These are phyloP conservation scores for Umimayanthus kanabou DNA, from an alignment of 92 coral and sea anemone genomes.

Conservation along the genomic window DNA sequence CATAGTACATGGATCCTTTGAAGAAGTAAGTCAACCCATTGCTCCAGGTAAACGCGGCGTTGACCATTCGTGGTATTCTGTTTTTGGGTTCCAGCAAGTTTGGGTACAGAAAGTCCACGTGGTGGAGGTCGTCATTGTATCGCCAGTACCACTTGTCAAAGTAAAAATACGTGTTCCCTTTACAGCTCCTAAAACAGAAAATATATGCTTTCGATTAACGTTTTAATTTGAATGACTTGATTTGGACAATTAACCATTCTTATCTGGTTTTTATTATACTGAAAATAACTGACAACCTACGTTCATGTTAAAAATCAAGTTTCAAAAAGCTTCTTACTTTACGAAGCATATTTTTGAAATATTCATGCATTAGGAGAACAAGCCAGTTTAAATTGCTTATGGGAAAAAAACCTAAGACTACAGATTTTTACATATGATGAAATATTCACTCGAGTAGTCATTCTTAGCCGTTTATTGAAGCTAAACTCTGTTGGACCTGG, in stretches of 20 bases:
- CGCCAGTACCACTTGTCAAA: slow-evolving; percentile 74
- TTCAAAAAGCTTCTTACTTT: no score
- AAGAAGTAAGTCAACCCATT: slow-evolving; percentile 44
- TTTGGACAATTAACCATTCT: background rate
- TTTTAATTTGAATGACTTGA: no score
- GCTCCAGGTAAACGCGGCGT: slow-evolving; percentile 86
- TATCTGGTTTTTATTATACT: background rate
- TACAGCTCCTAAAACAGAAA: slow-evolving; percentile 54
- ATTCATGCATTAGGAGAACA: no score
- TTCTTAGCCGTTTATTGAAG: no score
- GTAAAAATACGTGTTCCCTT: slow-evolving; percentile 75
- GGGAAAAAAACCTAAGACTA: no score
- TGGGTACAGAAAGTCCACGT: slow-evolving; percentile 78
- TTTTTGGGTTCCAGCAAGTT: slow-evolving; percentile 52
- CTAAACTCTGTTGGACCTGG: no score
- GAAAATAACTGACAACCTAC: background rate
- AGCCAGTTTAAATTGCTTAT: no score
- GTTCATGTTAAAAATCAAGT: no score
- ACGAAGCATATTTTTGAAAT: no score
- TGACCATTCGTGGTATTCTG: slow-evolving; percentile 57
- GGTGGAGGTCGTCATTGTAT: slow-evolving; percentile 59
- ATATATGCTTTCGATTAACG: background rate
- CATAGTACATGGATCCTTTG: slow-evolving; percentile 36
- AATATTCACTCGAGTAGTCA: no score
- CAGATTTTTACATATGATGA: no score